Conservation (phyloP, 2,888 invertebrate species). For the Agriotes lineatus region DNA sequence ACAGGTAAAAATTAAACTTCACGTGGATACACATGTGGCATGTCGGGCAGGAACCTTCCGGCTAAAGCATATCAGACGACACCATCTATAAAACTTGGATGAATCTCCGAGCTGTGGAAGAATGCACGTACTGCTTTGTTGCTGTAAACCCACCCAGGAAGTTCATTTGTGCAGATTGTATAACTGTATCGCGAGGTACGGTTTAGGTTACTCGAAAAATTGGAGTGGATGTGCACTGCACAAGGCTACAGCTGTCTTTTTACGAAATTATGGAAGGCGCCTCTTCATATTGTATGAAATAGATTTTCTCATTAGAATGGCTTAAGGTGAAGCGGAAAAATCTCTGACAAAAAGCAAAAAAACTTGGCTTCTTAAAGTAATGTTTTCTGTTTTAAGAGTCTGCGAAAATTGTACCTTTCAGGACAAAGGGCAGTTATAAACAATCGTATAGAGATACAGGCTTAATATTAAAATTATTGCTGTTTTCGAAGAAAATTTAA, state of each 20-base stretch:
- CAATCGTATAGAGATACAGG: no score
- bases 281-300: not conserved
- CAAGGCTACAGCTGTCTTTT: not conserved
- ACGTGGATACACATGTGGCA: conserved; percentile 51
- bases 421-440: no score
- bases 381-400: no score
- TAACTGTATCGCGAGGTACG: conserved; percentile 35
- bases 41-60: conserved; percentile 43
- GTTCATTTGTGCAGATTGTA: conserved; percentile 49
- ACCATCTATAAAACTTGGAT: conserved; percentile 57
- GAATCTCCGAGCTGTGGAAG: conserved; percentile 62
- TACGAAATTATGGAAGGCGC: not conserved
- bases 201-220: conserved; percentile 6
- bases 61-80: conserved; percentile 56
- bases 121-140: conserved; percentile 65
- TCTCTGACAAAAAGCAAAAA: no score
- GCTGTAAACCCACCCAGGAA: conserved; percentile 62
- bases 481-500: no score
- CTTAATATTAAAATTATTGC: no score
- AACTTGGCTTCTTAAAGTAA: no score
- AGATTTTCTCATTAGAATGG: no score
- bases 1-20: conserved; percentile 49
- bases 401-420: no score
- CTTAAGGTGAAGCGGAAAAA: no score
- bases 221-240: not conserved